Conservation (phyloP, 2,888 invertebrate genomes). For the Lymantria dispar region DNA sequence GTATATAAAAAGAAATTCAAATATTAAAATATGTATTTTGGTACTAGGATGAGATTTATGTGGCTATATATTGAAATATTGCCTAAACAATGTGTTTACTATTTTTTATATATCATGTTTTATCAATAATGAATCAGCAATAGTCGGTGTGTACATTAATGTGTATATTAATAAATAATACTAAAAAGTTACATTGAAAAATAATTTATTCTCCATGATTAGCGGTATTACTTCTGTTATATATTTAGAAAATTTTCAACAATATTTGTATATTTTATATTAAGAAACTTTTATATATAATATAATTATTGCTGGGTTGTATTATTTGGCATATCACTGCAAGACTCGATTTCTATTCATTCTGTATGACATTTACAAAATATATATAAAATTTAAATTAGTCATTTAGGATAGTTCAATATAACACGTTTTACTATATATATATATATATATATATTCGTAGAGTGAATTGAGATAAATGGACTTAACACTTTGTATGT, state of each 20-base stretch:
- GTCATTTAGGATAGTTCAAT: slow-evolving; percentile 22
- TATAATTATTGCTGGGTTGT: slow-evolving; percentile 76
- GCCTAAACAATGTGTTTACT: too few relatives aligned
- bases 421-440: slow-evolving; percentile 18
- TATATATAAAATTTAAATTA: slow-evolving; percentile 50
- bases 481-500: slow-evolving; percentile 13
- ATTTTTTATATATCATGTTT: too few relatives aligned
- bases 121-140: too few relatives aligned
- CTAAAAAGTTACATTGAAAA: slow-evolving; percentile 72
- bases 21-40: too few relatives aligned
- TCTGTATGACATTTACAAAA: slow-evolving; percentile 53
- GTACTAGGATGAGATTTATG: too few relatives aligned
- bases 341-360: slow-evolving; percentile 58
- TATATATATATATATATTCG: too few relatives aligned
- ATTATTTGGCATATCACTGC: slow-evolving; percentile 80
- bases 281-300: slow-evolving; percentile 71
- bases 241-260: slow-evolving; percentile 81
- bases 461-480: slow-evolving; percentile 15
- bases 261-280: slow-evolving; percentile 79
- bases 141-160: too few relatives aligned
- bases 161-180: slow-evolving; percentile 59
- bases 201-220: slow-evolving; percentile 80
- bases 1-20: too few relatives aligned
- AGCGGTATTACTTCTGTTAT: slow-evolving; percentile 71
- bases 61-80: too few relatives aligned